Evolutionary conservation across 1,140 invertebrate genomes (phyloP), one percentile per base, ranked within the genome.

Genomic region (Ridgeia piscesae): DNA sequence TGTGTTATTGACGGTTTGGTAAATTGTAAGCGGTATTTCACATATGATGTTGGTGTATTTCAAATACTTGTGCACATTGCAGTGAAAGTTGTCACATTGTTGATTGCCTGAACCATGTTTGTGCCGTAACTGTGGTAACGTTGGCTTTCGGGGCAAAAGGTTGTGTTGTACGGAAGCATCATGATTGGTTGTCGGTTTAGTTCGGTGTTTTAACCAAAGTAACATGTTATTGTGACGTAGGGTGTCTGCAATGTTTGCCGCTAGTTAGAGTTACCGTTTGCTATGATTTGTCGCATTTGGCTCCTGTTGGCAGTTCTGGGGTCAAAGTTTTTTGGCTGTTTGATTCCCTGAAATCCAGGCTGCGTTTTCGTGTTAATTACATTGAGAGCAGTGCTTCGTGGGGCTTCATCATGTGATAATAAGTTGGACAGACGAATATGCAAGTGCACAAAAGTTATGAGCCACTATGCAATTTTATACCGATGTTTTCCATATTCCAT

Each of bases 391-490:
- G 58, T 21, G 17, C 27, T 77, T 77, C 27, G 58, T 77, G 58
- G 17, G 58, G 27, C 58, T 77, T 77, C 58, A 27, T 77, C 58
- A 21, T 77, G 58, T 77, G 58, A 77, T 77, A 77, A 77, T 77
- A 42, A 42, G 42, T 77, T 77, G 58, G 58, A 77, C 27, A 21
- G 27, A 77, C 27, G 58, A 31, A 77, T 77, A 77, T 77, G 58
- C 58, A 77, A 77, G 58, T 77, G 27, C 58, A 77, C 58, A 77
- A 77, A 77, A 31, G 58, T 77, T 77, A 77, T 21, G 27, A 77
- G 58, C 58, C 58, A 77, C 58, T 77, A 77, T 77, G 58, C 58
- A 77, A 77, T 77, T 77, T 77, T 77, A 77, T 77, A 77, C 58
- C 14, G 17, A 31, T 77, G 58, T 77, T 77, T 31, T 21, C 58